A percentile compares a stretch with the other conserved stretches of the same genome.
These are phyloP conservation scores for Buphagus erythrorhynchus DNA, from an alignment of 2,797 vertebrate species.

Conservation along the genomic window DNA sequence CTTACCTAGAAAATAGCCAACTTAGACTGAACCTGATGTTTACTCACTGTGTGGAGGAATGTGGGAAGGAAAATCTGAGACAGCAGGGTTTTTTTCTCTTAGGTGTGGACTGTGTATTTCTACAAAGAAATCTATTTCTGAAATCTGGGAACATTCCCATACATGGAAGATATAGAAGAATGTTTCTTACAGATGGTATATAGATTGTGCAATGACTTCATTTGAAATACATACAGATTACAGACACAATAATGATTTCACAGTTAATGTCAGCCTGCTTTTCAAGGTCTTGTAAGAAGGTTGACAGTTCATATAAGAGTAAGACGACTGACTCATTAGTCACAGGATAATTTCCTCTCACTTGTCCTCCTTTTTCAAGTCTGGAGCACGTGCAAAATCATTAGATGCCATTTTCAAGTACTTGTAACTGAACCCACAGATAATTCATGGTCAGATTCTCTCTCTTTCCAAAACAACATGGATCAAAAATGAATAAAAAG, in stretches of 20 bases:
- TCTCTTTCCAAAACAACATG: accelerated
- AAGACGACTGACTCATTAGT: background rate
- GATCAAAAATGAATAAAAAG: background rate
- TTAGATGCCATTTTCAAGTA: background rate
- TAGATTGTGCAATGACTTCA: background rate
- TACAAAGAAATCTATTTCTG: background rate
- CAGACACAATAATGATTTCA: background rate
- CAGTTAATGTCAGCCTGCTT: background rate
- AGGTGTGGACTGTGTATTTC: background rate
- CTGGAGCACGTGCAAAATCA: accelerated
- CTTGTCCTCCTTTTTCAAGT: background rate
- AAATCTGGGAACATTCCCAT: background rate
- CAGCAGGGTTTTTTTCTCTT: background rate
- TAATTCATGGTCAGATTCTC: background rate
- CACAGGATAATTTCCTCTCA: background rate
- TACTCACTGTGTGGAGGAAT: background rate
- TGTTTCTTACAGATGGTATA: background rate
- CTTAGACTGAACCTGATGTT: background rate
- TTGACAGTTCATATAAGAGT: background rate
- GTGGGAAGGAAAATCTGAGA: background rate
- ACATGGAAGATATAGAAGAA: background rate
- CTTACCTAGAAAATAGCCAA: background rate
- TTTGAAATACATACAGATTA: background rate
- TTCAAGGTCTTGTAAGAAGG: background rate
- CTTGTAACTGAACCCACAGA: background rate